A percentile compares a stretch with the other conserved stretches of the same genome.
Conservation (phyloP, 2,888 invertebrate genomes). For the Philereme transversata region DNA sequence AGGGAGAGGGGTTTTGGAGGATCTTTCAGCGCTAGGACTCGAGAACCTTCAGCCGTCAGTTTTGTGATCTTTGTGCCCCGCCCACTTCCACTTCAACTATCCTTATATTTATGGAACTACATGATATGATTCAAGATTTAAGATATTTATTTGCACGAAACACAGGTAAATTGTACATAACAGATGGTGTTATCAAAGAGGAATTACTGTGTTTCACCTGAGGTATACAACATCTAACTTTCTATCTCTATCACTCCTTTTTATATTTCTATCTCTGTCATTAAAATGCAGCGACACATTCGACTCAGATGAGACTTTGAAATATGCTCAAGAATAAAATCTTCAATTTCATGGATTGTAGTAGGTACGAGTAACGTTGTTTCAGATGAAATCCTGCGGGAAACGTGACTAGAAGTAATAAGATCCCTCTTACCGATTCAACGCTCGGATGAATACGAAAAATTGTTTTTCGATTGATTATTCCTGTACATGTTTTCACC, state of each 20-base stretch:
- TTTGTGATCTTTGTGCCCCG: too few species aligned
- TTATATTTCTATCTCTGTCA: neutral
- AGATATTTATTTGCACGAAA: too few species aligned
- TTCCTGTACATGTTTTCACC: neutral
- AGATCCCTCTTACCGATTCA: constrained; percentile 18
- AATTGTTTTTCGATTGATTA: constrained; percentile 7
- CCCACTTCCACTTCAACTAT: too few species aligned
- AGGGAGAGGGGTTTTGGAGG: too few species aligned
- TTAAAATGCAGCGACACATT: constrained; percentile 18
- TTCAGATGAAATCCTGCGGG: constrained; percentile 23
- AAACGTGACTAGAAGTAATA: constrained; percentile 30
- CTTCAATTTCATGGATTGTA: constrained; percentile 31
- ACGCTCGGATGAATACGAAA: constrained; percentile 11
- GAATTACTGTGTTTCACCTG: too few species aligned
- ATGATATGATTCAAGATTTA: too few species aligned
- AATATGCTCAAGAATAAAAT: constrained; percentile 30
- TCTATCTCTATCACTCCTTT: neutral
- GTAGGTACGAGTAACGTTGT: constrained; percentile 17
- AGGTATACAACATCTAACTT: too few species aligned
- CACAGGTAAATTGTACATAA: too few species aligned
- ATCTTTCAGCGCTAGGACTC: too few species aligned
- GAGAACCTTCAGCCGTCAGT: too few species aligned
- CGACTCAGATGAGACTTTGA: constrained; percentile 24
- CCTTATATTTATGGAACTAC: too few species aligned
- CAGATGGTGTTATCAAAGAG: too few species aligned